Conservation (phyloP, 2,797 vertebrate species). For the Artibeus lituratus region DNA sequence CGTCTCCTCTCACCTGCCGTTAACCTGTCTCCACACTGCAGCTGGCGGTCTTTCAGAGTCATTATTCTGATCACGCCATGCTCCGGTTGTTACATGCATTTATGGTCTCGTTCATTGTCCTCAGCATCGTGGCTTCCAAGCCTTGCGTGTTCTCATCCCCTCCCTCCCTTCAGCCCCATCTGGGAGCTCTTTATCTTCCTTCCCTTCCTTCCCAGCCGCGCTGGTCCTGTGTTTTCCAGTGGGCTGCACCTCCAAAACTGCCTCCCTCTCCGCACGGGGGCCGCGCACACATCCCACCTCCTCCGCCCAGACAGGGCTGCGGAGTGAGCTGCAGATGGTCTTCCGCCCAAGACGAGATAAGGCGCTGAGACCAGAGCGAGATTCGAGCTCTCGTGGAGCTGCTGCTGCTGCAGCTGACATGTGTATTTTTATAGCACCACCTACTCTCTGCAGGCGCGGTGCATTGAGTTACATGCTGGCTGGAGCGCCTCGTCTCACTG, state of each 20-base stretch:
- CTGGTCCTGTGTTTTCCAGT: neutral
- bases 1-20: neutral
- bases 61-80: neutral
- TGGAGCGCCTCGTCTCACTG: neutral
- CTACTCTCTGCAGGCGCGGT: neutral
- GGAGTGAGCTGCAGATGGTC: neutral
- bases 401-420: neutral
- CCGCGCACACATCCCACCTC: neutral
- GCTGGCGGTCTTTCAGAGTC: neutral
- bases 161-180: neutral
- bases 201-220: neutral
- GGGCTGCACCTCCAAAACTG: neutral
- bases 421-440: neutral
- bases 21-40: neutral
- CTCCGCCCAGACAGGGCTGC: neutral
- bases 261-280: rapidly evolving
- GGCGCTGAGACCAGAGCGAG: neutral
- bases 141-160: neutral
- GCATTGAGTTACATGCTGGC: neutral
- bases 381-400: neutral
- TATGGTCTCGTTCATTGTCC: neutral
- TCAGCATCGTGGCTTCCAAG: neutral
- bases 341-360: neutral
- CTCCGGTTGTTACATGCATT: neutral
- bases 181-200: neutral